Percentiles rank a stretch among this genome's conserved stretches.
These are phyloP conservation scores for Drosophila ezoana DNA, from an alignment of 2,888 invertebrate genomes.

Conservation along the genomic window DNA sequence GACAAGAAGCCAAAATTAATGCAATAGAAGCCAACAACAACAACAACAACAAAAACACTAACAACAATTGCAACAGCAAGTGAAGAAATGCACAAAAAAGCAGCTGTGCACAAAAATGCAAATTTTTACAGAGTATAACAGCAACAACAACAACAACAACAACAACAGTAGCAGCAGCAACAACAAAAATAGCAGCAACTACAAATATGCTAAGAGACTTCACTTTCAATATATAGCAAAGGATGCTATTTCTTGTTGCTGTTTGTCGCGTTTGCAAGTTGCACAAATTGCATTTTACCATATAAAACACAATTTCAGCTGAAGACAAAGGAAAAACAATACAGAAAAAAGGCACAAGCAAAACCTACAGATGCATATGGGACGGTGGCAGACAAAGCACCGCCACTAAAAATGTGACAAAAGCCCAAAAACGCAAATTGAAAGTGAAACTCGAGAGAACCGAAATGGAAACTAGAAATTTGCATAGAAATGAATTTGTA, in stretches of 20 bases:
- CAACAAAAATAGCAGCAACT: slow-evolving; percentile 34
- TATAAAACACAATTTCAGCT: slow-evolving; percentile 80
- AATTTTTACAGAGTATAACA: slow-evolving; percentile 74
- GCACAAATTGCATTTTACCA: slow-evolving; percentile 82
- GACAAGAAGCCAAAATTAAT: slow-evolving; percentile 81
- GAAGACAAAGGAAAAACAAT: slow-evolving; percentile 65
- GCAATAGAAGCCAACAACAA: slow-evolving; percentile 71
- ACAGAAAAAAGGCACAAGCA: slow-evolving; percentile 20
- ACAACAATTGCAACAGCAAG: slow-evolving; percentile 58
- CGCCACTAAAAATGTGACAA: slow-evolving; percentile 69
- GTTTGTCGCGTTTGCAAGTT: slow-evolving; percentile 81
- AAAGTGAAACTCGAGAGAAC: slow-evolving; percentile 74
- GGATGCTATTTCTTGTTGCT: slow-evolving; percentile 75
- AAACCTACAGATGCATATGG: slow-evolving; percentile 41
- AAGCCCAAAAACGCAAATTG: slow-evolving; percentile 72
- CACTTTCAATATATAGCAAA: slow-evolving; percentile 80
- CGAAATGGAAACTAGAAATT: slow-evolving; percentile 81
- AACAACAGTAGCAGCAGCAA: slow-evolving; percentile 28
- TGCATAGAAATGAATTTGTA: slow-evolving; percentile 81
- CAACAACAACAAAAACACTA: slow-evolving; percentile 24
- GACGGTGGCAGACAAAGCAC: slow-evolving; percentile 46
- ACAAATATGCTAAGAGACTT: slow-evolving; percentile 80
- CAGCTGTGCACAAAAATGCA: slow-evolving; percentile 79
- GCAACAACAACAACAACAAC: slow-evolving; percentile 38
- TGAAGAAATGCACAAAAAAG: slow-evolving; percentile 77